Evolutionary conservation across 2,888 invertebrate species (phyloP), one percentile per base, ranked within the genome.

Genomic region (Drosophila quasianomalipes): DNA sequence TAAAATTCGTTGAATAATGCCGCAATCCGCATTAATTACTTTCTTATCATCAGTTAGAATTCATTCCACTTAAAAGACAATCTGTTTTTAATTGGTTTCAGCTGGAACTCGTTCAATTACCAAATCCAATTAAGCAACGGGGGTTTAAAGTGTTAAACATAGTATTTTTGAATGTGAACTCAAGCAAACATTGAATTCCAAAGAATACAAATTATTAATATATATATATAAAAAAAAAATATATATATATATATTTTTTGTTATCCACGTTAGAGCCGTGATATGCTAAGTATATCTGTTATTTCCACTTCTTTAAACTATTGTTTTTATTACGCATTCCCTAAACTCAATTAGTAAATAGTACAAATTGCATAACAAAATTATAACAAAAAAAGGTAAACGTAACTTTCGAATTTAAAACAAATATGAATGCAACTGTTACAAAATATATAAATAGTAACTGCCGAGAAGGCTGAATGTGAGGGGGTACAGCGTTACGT

Each of bases 401-500:
- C 33, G 39, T 47, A 49, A 78, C 75, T 78, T 78, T 79, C 75
- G 33, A 75, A 64, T 66, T 35, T 52, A 44, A 75, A 52, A 60
- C 59, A 67, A 65, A 72, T 49, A 55, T 39, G 10, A 59, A 52
- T 62, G 41, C 53, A 58, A 69, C 14, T 33, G 22, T 60, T 63
- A 51, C 70, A 64, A 70, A 67, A 65, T 28, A 65, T 28, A 7
- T 3, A 53, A 37, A 72, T 37, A 37, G 41, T 47, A 30, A 39
- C n/a, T 53, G 16, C 26, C 31, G 14, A 22, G 47, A 31, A 35
- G 58, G 65, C n/a, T 14, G 10, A 26, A 9, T 9, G 10, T 19
- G 10, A 16, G 22, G 7, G 47, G 44, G 22, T 3, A 16, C 28
- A 51, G 54, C 22, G 61, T 39, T 59, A 52, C n/a, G 7, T 26